Evolutionary conservation across 2,888 invertebrate genomes (phyloP), one percentile per base, ranked within the genome.

Genomic region (Myopa tessellatipennis): DNA sequence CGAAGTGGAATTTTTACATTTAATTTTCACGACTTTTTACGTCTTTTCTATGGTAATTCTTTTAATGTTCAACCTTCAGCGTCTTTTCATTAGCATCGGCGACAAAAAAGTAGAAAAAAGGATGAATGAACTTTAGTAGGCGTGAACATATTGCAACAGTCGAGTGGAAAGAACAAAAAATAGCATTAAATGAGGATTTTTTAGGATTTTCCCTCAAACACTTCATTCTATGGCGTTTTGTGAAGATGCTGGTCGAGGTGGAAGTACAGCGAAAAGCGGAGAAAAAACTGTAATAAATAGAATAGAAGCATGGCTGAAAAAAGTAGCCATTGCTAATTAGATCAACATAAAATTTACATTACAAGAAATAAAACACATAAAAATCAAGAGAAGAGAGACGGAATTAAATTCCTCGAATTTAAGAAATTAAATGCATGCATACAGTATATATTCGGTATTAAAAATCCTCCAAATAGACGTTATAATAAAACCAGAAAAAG

Each of bases 1-100:
- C 36, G 63, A 34, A 34, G 16, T 34, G n/a, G 58, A 16, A 34
- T 71, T 76, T 72, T 76, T 78, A 68, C 76, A 45, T 69, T 78
- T 78, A 68, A 78, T 78, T 78, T 78, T 73, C 78, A 72, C 78
- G 61, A 68, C 58, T 78, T 78, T 78, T 78, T 78, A 78, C 78
- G 78, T 76, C 76, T 78, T 78, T 78, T 78, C 76, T 78, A 78
- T 78, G 78, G 68, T 67, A 78, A 78, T 76, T 72, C 67, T 67
- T 58, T 34, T 38, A 70, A 77, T 65, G 69, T 69, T 34, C 26
- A 77, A 60, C 45, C 26, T 69, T 45, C 45, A 34, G 18, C 77
- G 77, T n/a, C 52, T 77, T 75, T 69, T 70, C 69, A 67, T 77
- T 70, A 61, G 52, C 61, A 60, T 74, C 8, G 61, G 18, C 52